Evolutionary conservation across 2,113 vertebrate species (phyloP).

Genomic region (Steatornis caripensis): DNA sequence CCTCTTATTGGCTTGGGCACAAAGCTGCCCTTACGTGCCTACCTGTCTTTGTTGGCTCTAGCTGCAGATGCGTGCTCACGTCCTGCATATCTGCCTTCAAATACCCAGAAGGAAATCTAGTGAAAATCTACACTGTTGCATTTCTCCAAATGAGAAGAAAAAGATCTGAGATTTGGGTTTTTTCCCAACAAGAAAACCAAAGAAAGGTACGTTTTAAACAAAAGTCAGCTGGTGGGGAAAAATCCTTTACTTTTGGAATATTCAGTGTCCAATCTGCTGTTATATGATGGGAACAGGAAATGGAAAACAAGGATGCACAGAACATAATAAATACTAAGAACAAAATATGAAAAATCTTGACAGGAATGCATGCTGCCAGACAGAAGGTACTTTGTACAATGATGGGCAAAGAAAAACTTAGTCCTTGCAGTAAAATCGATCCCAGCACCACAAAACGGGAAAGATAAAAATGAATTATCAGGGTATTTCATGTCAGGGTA

Average conservation of each 20-base stretch:
- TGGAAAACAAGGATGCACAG: background rate
- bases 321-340: background rate
- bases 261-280: background rate
- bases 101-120: background rate
- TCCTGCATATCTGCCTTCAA: background rate
- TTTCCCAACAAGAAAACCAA: background rate
- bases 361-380: background rate
- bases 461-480: background rate
- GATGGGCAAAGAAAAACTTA: background rate
- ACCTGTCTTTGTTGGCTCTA: background rate
- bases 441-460: background rate
- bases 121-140: background rate
- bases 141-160: background rate
- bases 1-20: background rate
- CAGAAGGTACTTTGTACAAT: background rate
- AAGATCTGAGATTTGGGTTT: background rate
- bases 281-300: background rate
- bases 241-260: background rate
- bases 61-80: background rate
- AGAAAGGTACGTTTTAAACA: background rate
- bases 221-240: background rate
- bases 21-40: fast-evolving
- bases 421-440: background rate
- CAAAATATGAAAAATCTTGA: background rate
- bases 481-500: background rate